phyloP scores from a whole-genome alignment of 2,113 vertebrate genomes.

The Protobothrops flavoviridis region DNA sequence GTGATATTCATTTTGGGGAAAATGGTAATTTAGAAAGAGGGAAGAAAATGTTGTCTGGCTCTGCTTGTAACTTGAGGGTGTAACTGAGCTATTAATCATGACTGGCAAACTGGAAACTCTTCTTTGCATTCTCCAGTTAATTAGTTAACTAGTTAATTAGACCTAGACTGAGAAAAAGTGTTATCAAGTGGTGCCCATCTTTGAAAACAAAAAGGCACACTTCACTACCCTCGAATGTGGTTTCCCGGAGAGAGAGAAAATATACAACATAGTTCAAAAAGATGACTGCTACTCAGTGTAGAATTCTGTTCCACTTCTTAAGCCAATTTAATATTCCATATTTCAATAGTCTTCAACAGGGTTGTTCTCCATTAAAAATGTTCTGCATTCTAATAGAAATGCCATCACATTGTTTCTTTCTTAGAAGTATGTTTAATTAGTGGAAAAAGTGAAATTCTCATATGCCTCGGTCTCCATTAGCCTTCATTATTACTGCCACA shows the following conservation, averaged over 20 bases:
- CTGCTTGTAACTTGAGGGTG: not conserved
- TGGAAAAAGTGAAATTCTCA: conserved; percentile 11
- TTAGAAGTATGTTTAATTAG: conserved; percentile 46
- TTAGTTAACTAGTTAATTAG: not conserved
- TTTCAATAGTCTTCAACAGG: not conserved
- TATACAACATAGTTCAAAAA: not conserved
- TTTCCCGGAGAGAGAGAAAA: not conserved
- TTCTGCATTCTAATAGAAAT: conserved; percentile 16
- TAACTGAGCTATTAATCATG: conserved; percentile 11
- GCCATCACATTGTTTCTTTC: conserved; percentile 17
- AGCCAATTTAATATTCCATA: not conserved
- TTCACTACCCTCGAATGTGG: not conserved
- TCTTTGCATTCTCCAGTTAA: conserved; percentile 1
- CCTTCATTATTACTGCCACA: conserved; percentile 31
- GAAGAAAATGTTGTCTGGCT: not conserved
- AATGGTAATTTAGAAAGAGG: not conserved
- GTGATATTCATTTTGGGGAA: not conserved
- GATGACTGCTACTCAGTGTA: not conserved
- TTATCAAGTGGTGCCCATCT: not conserved
- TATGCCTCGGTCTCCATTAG: conserved; percentile 27
- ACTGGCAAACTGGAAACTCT: not conserved
- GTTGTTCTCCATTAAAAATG: not conserved
- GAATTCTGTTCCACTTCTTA: not conserved
- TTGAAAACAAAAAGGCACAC: not conserved
- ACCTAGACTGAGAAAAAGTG: conserved; percentile 11